Percentiles rank a stretch among this genome's conserved stretches.
These are phyloP conservation scores for Marasmarcha lunaedactyla DNA, from an alignment of 2,888 invertebrate genomes.

Conservation along the genomic window DNA sequence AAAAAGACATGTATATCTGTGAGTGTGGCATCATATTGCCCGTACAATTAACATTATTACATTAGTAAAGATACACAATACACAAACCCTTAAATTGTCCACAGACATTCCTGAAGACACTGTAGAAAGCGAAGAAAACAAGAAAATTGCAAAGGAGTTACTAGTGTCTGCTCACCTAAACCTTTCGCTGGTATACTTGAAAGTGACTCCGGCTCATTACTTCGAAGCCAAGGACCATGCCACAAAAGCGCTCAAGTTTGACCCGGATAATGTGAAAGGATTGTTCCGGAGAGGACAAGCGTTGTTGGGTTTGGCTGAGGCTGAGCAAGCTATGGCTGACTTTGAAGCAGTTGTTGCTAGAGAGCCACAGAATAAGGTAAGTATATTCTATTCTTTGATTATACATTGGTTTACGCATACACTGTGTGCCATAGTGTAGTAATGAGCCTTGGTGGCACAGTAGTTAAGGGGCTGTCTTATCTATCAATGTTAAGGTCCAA, in stretches of 20 bases:
- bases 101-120: slow-evolving; percentile 34
- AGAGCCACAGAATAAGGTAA: slow-evolving; percentile 84
- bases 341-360: slow-evolving; percentile 81
- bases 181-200: slow-evolving; percentile 84
- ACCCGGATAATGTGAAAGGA: slow-evolving; percentile 87
- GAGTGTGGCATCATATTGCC: too few species aligned
- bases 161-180: slow-evolving; percentile 82
- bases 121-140: slow-evolving; percentile 30
- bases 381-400: neutral
- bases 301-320: slow-evolving; percentile 78
- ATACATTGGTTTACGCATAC: too few species aligned
- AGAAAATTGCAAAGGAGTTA: slow-evolving; percentile 45
- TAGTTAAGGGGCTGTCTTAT: too few species aligned
- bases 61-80: too few species aligned
- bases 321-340: slow-evolving; percentile 80
- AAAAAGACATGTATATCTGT: too few species aligned
- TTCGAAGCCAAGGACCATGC: slow-evolving; percentile 81
- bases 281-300: slow-evolving; percentile 91
- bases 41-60: too few species aligned
- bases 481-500: too few species aligned
- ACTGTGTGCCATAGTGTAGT: too few species aligned
- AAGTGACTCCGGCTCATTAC: slow-evolving; percentile 73
- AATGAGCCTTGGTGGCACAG: too few species aligned
- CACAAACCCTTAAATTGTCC: too few species aligned
- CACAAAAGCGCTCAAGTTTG: slow-evolving; percentile 80